phyloP scores from a whole-genome alignment of 1,140 invertebrate species.

The Druon quercuslanigerum region DNA sequence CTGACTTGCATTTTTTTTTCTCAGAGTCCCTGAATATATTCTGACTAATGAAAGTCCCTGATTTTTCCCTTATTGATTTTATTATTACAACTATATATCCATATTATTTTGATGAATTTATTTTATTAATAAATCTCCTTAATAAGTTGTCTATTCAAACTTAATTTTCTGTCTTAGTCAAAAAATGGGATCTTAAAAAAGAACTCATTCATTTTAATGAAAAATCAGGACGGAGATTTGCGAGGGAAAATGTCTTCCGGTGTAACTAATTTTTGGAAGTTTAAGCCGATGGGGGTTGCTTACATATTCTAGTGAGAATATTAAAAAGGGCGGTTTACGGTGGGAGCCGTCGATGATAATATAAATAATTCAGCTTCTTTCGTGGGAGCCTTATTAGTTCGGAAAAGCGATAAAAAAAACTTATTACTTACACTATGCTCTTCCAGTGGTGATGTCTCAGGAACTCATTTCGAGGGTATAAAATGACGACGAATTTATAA shows the following conservation, averaged over 20 bases:
- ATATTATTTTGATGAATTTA: too few species aligned
- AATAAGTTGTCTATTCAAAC: too few species aligned
- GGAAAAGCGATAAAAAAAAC: constrained; percentile 71
- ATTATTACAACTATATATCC: too few species aligned
- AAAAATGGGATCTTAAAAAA: too few species aligned
- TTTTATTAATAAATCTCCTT: too few species aligned
- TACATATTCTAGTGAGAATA: constrained; percentile 60
- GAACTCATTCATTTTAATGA: background rate
- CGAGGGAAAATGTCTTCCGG: background rate
- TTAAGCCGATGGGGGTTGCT: constrained; percentile 35
- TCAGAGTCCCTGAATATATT: too few species aligned
- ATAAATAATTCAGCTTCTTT: constrained; percentile 72
- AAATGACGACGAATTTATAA: constrained; percentile 48
- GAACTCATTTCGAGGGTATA: constrained; percentile 22
- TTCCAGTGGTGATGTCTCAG: constrained; percentile 46
- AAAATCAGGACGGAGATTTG: background rate
- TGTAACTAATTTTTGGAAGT: background rate
- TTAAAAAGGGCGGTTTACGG: constrained; percentile 60
- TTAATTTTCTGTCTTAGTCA: too few species aligned
- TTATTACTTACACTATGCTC: constrained; percentile 70
- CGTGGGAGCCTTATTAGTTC: constrained; percentile 71
- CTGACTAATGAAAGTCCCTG: too few species aligned
- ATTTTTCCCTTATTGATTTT: too few species aligned
- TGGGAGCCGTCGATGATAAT: constrained; percentile 60
- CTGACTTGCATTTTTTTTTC: too few species aligned